Base-by-base conservation (phyloP, 2,113 vertebrate genomes). In the Lanius collurio region DNA sequence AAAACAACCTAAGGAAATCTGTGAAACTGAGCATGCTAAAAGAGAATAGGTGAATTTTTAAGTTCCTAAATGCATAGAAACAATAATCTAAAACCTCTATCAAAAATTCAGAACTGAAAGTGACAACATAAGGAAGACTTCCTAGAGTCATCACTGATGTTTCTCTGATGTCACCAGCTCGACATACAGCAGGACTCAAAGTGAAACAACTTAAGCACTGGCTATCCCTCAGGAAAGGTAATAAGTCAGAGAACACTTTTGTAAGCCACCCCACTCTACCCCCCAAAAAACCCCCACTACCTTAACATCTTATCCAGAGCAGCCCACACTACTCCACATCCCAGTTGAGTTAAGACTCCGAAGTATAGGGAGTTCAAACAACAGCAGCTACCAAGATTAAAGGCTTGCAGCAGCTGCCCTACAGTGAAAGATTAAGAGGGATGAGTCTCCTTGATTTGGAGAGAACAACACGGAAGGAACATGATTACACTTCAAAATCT, bases 241-340 rank as follows among this genome's bases (percentile, higher is more conserved):
- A n/a, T 14, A 71, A 55, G 8, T 27, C 18, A 78, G 24, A 35
- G 6, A 10, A 42, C 2, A 52, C 2, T 3, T 13, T 79, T 63
- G 31, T 10, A 55, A 76, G 60, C 2, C 1, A 42, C 6, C 3
- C 17, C 14, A 11, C 5, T 3, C 10, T 22, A 8, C 23, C 2
- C 1, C 5, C 3, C 5, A n/a, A 7, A 7, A 30, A 33, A 26
- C 0, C 2, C 2, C 10, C 24, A 42, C 37, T 41, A 26, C 24
- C 19, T 44, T 57, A 53, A 31, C 7, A 10, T 15, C 16, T 21
- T 42, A 71, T n/a, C 17, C 28, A 30, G 13, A 59, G 22, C 17
- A 74, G 27, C 35, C 56, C 10, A 21, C 4, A 4, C 18, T 75
- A 13, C 46, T 57, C 24, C 16, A 31, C 10, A 41, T 16, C 17